Base-by-base conservation (phyloP, 2,888 invertebrate species). In the Macrophya annulata region DNA sequence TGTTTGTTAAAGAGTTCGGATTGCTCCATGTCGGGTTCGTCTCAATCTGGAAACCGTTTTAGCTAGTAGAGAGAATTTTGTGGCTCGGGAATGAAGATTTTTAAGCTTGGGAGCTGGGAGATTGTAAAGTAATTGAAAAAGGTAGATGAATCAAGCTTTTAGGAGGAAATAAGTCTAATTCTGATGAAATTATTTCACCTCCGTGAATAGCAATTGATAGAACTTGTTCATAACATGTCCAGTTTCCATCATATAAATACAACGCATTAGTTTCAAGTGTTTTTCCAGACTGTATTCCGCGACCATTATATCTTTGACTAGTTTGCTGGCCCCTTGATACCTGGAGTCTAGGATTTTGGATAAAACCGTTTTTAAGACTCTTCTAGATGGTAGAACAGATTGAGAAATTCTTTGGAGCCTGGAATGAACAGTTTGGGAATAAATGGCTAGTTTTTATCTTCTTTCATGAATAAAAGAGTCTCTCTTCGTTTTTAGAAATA, bases 141-240 rank as follows among this genome's bases (percentile, higher is more conserved):
- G 3, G 55, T 0, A n/a, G n/a, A 17, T 0, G n/a, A 4, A n/a
- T n/a, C 17, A n/a, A 68, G 51, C 59, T 25, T 76, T 76, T 82
- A 51, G 65, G 77, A 72, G 72, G 25, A 83, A 40, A 43, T 59
- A n/a, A 25, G 84, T 5, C 25, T 21, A 37, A 51, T 40, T 55
- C 17, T 55, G 12, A 21, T 40, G 40, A 59, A 45, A 31, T 21
- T 84, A 51, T 77, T 40, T 76, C 79, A 94, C 95, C 92, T 94
- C 94, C 1, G 91, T 89, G 88, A 95, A 95, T 68, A 95, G 90
- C 45, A 92, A 91, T 9, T 92, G 93, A 88, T 94, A 94, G 88
- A 95, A 95, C 65, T 93, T 93, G 83, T 94, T 93, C 93, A 95
- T 93, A 21, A 95, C 87, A 88, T 95, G 94, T 74, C 94, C 94